A percentile compares a stretch with the other conserved stretches of the same genome.
phyloP scores from a whole-genome alignment of 2,113 vertebrate species.

The Tor tambroides region DNA sequence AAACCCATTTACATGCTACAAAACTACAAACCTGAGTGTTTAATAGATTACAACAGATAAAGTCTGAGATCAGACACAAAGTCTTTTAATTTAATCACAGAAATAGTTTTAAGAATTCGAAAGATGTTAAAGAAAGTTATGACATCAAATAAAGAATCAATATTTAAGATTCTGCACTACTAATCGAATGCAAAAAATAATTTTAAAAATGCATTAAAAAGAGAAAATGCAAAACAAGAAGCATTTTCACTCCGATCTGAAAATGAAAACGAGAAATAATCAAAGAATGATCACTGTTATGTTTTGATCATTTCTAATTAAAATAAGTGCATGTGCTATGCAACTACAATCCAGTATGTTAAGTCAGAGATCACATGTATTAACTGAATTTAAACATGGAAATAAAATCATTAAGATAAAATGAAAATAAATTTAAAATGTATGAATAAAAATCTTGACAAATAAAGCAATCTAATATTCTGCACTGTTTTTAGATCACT shows the following conservation, averaged over 20 bases:
- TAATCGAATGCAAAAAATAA: background rate
- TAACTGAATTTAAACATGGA: background rate
- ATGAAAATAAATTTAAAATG: background rate
- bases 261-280: background rate
- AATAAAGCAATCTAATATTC: background rate
- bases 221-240: background rate
- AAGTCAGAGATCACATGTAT: background rate
- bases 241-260: background rate
- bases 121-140: background rate
- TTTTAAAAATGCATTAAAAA: background rate
- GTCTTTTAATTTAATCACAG: background rate
- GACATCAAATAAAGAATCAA: background rate
- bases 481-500: background rate
- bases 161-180: background rate
- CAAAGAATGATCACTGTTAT: background rate
- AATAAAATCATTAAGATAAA: background rate
- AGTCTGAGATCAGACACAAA: background rate
- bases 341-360: background rate
- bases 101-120: background rate
- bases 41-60: background rate
- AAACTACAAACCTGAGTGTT: background rate
- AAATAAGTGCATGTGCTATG: background rate
- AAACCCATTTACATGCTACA: background rate
- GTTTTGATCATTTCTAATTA: background rate
- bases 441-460: background rate